Conservation (phyloP, 2,113 vertebrate species). For the Todiramphus chloris region DNA sequence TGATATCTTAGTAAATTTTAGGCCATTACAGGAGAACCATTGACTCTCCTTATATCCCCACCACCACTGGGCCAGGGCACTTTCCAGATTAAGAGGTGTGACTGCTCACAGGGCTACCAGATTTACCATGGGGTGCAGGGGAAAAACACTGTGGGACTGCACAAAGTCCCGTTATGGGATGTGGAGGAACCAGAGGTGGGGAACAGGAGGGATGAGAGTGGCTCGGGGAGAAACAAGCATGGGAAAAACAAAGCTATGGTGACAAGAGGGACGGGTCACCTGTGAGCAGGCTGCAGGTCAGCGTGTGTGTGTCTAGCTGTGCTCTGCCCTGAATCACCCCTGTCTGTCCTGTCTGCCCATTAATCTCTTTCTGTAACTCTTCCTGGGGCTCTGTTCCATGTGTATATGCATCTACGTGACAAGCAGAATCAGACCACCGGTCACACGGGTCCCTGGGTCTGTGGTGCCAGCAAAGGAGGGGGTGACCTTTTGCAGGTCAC, state of each 20-base stretch:
- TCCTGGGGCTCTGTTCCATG: not conserved
- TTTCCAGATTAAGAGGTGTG: not conserved
- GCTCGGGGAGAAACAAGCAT: not conserved
- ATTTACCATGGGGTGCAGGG: not conserved
- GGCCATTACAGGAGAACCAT: not conserved
- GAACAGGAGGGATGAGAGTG: not conserved
- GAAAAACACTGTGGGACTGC: not conserved
- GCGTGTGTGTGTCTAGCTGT: accelerated
- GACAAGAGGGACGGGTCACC: not conserved
- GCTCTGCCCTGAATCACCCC: not conserved
- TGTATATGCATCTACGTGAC: accelerated
- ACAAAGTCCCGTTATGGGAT: not conserved
- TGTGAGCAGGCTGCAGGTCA: not conserved
- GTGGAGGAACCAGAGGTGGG: not conserved
- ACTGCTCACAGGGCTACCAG: not conserved
- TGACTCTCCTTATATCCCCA: accelerated
- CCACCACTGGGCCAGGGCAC: accelerated
- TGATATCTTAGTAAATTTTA: not conserved
- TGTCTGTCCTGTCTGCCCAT: not conserved
- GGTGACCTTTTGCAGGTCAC: accelerated
- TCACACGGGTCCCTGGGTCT: accelerated
- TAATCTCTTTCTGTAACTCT: not conserved
- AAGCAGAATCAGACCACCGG: not conserved
- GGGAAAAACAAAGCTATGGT: not conserved
- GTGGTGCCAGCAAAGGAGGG: not conserved